A percentile compares a stretch with the other conserved stretches of the same genome.
Evolutionary conservation across 2,888 invertebrate species (phyloP).

Genomic region (Clanis bilineata): DNA sequence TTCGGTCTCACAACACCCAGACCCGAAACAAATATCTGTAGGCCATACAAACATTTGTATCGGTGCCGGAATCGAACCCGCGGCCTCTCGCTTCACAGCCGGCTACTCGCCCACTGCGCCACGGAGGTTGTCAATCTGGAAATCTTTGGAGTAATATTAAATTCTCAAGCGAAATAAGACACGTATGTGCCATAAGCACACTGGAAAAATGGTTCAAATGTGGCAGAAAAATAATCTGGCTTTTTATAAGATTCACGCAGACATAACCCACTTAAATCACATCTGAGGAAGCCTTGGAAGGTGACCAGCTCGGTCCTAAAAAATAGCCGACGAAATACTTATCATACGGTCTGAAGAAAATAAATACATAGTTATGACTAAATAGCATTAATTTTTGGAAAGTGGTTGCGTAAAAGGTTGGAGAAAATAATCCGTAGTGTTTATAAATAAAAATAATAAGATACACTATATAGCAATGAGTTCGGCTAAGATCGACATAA

Average conservation of each 20-base stretch:
- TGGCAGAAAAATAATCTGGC: neutral
- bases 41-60: no score
- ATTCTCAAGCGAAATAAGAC: no score
- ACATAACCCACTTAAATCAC: neutral
- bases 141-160: no score
- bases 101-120: no score
- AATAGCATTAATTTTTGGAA: conserved; percentile 24
- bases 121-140: no score
- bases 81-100: no score
- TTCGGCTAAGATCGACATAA: no score
- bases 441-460: neutral
- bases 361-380: conserved; percentile 23
- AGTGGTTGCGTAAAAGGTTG: neutral
- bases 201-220: no score
- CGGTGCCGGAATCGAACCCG: no score
- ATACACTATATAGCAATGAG: no score
- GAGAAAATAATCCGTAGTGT: neutral
- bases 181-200: neutral
- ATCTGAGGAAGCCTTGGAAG: conserved; percentile 3
- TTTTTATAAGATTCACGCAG: neutral
- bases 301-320: conserved; percentile 19
- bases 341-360: conserved; percentile 19
- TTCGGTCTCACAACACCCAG: no score
- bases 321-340: conserved; percentile 26
- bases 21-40: no score